Evolutionary conservation across 1,140 invertebrate genomes (phyloP).

Genomic region (Teleopsis dalmanni): DNA sequence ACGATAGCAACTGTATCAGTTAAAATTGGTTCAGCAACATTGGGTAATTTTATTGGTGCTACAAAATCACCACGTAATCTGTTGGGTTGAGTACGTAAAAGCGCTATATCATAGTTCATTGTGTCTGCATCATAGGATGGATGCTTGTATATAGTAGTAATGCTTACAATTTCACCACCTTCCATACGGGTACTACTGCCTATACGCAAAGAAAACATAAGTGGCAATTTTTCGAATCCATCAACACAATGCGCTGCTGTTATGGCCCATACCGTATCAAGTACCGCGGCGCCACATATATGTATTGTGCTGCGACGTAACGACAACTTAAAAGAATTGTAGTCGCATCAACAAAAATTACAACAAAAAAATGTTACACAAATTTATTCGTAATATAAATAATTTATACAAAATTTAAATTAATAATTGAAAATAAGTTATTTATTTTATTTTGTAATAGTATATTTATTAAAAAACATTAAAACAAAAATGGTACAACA

Average conservation of each 20-base stretch:
- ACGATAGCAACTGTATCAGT: slow-evolving; percentile 23
- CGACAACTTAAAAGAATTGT: slow-evolving; percentile 18
- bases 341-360: background rate
- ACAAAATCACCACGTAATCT: slow-evolving; percentile 17
- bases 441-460: background rate
- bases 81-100: slow-evolving; percentile 22
- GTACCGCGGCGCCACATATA: slow-evolving; percentile 38
- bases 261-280: slow-evolving; percentile 36
- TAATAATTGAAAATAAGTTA: background rate
- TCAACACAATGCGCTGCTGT: slow-evolving; percentile 41
- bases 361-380: background rate
- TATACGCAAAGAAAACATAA: slow-evolving; percentile 29
- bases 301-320: slow-evolving; percentile 29
- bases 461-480: background rate
- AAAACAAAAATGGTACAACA: slow-evolving; percentile 28
- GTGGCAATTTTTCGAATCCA: slow-evolving; percentile 22
- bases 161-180: slow-evolving; percentile 25
- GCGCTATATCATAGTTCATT: slow-evolving; percentile 36
- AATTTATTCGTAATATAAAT: background rate
- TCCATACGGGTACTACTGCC: slow-evolving; percentile 17
- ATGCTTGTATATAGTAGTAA: slow-evolving; percentile 34
- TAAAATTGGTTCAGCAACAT: slow-evolving; percentile 15
- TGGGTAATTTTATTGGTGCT: slow-evolving; percentile 23
- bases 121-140: slow-evolving; percentile 31
- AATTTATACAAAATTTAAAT: background rate